Evolutionary conservation across 2,797 vertebrate species (phyloP).

Genomic region (Sebastolobus altivelis): DNA sequence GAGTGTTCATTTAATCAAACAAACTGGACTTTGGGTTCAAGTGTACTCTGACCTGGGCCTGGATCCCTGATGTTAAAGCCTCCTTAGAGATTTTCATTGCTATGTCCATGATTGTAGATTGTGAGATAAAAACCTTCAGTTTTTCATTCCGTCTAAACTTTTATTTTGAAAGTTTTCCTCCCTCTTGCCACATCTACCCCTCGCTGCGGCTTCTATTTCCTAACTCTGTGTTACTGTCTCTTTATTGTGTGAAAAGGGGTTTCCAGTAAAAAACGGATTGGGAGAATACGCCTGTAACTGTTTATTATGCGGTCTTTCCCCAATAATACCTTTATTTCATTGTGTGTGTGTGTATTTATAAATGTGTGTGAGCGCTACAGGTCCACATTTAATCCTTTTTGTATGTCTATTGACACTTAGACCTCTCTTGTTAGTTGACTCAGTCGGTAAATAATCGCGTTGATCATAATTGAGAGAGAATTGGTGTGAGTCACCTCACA

Average conservation of each 20-base stretch:
- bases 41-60: no score
- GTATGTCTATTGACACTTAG: background rate
- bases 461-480: slow-evolving; percentile 31
- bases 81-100: background rate
- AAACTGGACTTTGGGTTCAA: no score
- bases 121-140: no score
- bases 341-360: slow-evolving; percentile 1
- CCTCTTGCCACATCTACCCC: slow-evolving; percentile 21
- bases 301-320: slow-evolving; percentile 46
- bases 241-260: slow-evolving; percentile 41
- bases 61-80: no score
- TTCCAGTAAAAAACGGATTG: slow-evolving; percentile 52
- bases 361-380: background rate
- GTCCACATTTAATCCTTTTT: background rate
- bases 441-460: slow-evolving; percentile 10
- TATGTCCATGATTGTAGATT: background rate
- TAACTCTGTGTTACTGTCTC: slow-evolving; percentile 46
- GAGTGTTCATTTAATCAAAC: no score
- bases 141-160: slow-evolving; percentile 6
- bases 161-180: slow-evolving; percentile 49
- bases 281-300: slow-evolving; percentile 47
- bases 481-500: slow-evolving; percentile 34
- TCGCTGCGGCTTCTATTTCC: slow-evolving; percentile 57
- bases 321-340: slow-evolving; percentile 38
- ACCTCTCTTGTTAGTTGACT: background rate